Conservation (phyloP, 2,113 vertebrate genomes). For the Phrynosoma blainvillii region DNA sequence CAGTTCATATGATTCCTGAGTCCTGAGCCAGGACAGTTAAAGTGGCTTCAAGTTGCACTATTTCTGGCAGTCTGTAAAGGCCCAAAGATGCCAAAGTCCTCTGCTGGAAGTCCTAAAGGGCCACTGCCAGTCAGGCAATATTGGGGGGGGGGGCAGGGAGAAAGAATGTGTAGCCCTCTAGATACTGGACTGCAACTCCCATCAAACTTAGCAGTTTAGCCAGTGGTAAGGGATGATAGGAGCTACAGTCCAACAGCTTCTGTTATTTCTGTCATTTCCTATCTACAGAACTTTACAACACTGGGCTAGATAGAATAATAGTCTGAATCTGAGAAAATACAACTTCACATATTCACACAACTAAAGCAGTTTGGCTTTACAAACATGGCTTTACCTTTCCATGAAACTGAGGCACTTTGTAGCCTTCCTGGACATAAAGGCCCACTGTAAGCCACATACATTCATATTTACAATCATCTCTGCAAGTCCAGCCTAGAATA, state of each 20-base stretch:
- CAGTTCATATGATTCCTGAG: no score
- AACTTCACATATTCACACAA: neutral
- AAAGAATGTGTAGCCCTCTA: no score
- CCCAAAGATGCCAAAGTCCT: neutral
- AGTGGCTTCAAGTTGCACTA: no score
- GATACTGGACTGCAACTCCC: no score
- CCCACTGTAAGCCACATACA: slow-evolving; percentile 97
- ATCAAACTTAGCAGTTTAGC: no score
- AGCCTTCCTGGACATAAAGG: slow-evolving; percentile 89
- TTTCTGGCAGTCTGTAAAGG: no score
- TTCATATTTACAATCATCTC: slow-evolving; percentile 91
- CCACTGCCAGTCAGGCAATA: no score
- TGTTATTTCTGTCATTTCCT: neutral
- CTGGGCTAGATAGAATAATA: no score
- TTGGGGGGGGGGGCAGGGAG: no score
- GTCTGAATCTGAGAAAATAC: neutral
- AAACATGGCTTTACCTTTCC: slow-evolving; percentile 85
- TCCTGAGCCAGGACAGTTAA: no score
- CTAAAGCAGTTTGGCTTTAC: neutral
- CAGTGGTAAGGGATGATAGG: no score
- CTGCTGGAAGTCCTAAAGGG: neutral
- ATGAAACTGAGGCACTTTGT: slow-evolving; percentile 92
- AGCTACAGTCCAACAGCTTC: no score
- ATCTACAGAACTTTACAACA: neutral
- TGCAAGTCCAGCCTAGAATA: slow-evolving; percentile 90